Percentiles rank a stretch among this genome's conserved stretches.
Conservation (phyloP, 2,797 vertebrate genomes). For the Pteropus rufus region DNA sequence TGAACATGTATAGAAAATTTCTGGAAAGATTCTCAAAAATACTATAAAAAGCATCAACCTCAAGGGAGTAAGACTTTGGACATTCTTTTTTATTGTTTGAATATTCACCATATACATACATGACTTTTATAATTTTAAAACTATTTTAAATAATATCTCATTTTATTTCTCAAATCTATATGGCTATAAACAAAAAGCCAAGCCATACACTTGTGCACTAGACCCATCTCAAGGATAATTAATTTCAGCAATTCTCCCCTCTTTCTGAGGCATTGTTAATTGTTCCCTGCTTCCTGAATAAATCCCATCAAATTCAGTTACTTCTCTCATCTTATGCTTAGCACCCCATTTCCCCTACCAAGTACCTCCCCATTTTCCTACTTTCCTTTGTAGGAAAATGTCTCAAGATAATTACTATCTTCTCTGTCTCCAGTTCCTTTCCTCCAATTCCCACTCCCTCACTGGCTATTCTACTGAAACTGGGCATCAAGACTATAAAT, state of each 20-base stretch:
- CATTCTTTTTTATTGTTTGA: background rate
- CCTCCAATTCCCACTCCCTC: background rate
- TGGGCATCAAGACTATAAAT: background rate
- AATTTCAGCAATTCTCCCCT: background rate
- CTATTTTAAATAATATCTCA: background rate
- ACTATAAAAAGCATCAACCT: constrained; percentile 4
- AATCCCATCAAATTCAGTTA: background rate
- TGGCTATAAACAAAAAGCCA: background rate
- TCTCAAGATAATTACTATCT: background rate
- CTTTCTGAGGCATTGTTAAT: background rate
- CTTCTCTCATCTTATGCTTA: background rate
- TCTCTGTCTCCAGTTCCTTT: background rate
- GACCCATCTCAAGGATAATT: background rate
- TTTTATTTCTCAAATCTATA: background rate
- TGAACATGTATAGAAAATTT: background rate
- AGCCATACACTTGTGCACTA: background rate
- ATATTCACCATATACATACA: background rate
- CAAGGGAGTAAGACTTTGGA: background rate
- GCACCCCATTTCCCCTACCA: background rate
- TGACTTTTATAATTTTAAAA: background rate
- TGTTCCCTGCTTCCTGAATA: background rate
- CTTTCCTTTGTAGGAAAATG: background rate
- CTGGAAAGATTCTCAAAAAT: constrained; percentile 25
- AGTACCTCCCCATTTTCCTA: background rate
- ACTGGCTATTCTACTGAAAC: background rate